These are phyloP conservation scores for Peromyscus leucopus DNA, from an alignment of 2,113 vertebrate species.

Conservation along the genomic window DNA sequence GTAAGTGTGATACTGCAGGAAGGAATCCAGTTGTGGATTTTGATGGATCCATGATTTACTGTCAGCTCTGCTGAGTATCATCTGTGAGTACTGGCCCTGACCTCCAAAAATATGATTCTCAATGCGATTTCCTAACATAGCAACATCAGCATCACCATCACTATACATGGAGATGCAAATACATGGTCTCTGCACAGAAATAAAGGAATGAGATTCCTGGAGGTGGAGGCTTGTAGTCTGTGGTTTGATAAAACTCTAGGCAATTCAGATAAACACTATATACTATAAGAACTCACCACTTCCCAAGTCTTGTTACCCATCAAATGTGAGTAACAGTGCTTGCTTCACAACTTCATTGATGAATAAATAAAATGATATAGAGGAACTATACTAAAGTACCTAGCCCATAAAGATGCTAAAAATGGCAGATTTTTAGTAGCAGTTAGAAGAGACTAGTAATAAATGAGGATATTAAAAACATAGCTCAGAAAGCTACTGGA, in stretches of 20 bases:
- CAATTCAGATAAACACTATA: background rate
- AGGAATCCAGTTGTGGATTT: background rate
- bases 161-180: background rate
- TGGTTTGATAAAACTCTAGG: background rate
- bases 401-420: background rate
- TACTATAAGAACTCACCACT: background rate
- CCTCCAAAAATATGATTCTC: background rate
- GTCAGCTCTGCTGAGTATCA: background rate
- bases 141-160: background rate
- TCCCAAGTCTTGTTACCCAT: background rate
- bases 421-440: background rate
- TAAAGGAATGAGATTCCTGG: background rate
- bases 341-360: background rate
- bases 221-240: background rate
- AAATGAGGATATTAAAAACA: slow-evolving; percentile 9
- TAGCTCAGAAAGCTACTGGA: background rate
- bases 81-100: too few relatives aligned
- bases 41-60: background rate
- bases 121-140: background rate
- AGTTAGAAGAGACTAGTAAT: background rate
- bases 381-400: background rate
- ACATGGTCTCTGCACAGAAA: background rate
- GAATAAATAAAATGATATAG: slow-evolving; percentile 30
- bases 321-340: background rate
- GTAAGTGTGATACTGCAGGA: background rate